Evolutionary conservation across 1,140 invertebrate genomes (phyloP), one percentile per base, ranked within the genome.

Genomic region (Atta cephalotes): DNA sequence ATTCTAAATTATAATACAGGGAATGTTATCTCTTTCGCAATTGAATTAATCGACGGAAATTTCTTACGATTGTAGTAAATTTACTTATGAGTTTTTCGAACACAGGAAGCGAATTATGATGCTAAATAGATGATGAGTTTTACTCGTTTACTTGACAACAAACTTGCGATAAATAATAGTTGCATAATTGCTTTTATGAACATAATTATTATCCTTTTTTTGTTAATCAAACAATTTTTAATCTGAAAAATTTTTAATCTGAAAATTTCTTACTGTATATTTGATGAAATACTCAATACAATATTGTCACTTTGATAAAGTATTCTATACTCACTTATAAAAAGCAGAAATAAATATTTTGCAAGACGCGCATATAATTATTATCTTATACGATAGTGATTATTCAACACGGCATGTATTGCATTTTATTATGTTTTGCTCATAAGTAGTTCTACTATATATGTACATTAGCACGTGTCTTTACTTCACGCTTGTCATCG

Each of bases 1-100:
- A 89, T 81, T n/a, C 56, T 81, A 84, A 76, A 85, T 87, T 85
- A 77, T 28, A 74, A 85, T 39, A n/a, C 16, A n/a, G 18, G 12
- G 14, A 56, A 60, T 35, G n/a, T 56, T 51, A 53, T 56, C 49
- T 70, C 1, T 49, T 31, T 25, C 12, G 58, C 49, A 45, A 71
- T 7, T 35, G 45, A 60, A 56, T 58, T 68, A 51, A 72, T 39
- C 14, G 49, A 12, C 60, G 49, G 16, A 14, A 68, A 81, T 62
- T 56, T 28, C 3, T 62, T 18, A 39, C 39, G 28, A 76, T 63
- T 62, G n/a, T 12, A 10, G 14, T 35, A 71, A 72, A 63, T 88
- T 16, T 74, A 21, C 16, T 9, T 7, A 35, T 3, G 10, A 60
- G 10, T 28, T 56, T 53, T 14, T 49, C 9, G 10, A 58, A 51